Percentiles rank a stretch among this genome's conserved stretches.
Conservation (phyloP, 2,888 invertebrate genomes). For the Hartigia nigra region DNA sequence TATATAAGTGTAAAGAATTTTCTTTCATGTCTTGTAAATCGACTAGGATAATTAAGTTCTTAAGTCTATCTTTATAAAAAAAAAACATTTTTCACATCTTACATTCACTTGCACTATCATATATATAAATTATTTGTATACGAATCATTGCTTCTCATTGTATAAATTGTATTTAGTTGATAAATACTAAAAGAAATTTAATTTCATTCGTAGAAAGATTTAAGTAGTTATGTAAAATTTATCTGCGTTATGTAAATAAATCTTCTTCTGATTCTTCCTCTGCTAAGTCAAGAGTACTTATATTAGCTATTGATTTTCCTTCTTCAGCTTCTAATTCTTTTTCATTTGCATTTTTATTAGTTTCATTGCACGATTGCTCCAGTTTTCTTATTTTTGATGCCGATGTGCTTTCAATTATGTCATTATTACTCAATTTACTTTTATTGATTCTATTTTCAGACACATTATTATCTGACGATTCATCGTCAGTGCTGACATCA, state of each 20-base stretch:
- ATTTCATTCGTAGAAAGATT: neutral
- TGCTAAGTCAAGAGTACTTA: neutral
- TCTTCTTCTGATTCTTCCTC: constrained; percentile 3
- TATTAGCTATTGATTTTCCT: neutral
- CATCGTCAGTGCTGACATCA: neutral
- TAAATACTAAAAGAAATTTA: neutral
- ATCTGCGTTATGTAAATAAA: neutral
- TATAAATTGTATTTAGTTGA: neutral
- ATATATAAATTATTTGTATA: neutral
- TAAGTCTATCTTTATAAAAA: neutral
- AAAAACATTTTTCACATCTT: neutral
- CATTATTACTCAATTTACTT: neutral
- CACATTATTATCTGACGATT: neutral
- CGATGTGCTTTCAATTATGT: neutral
- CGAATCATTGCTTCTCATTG: neutral
- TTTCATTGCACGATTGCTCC: neutral
- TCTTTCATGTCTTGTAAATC: neutral
- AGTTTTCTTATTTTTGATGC: neutral
- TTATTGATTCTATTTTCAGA: neutral
- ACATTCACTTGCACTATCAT: neutral
- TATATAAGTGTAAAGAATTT: neutral
- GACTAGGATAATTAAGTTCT: neutral
- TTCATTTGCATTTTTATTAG: neutral
- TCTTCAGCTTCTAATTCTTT: neutral
- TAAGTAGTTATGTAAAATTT: neutral